Conservation (phyloP, 2,113 vertebrate genomes). For the Ictalurus punctatus region DNA sequence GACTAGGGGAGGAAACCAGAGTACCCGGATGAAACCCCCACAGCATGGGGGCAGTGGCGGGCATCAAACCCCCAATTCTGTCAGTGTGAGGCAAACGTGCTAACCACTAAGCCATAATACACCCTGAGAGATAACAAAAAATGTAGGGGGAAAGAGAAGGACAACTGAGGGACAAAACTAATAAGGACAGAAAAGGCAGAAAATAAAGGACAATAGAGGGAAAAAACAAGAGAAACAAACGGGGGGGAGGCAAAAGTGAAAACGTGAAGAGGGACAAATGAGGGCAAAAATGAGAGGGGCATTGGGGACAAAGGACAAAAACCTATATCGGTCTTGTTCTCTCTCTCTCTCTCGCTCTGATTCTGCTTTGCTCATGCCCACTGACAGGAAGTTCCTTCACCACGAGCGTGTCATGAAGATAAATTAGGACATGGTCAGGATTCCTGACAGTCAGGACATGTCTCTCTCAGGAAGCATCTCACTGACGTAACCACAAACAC, state of each 20-base stretch:
- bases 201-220: no score
- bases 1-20: no score
- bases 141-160: no score
- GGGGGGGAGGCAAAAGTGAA: not conserved
- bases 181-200: not conserved
- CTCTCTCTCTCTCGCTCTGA: not conserved
- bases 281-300: not conserved
- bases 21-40: no score
- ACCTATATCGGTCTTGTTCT: not conserved
- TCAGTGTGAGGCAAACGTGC: no score
- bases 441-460: not conserved
- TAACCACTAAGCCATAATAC: no score
- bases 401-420: conserved; percentile 42
- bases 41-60: no score
- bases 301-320: not conserved
- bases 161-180: not conserved
- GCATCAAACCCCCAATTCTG: no score
- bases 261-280: not conserved
- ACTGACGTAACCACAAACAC: not conserved
- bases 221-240: not conserved
- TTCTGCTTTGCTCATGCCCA: not conserved
- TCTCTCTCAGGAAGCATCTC: not conserved
- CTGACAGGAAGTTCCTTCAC: conserved; percentile 34
- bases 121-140: no score
- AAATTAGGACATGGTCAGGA: not conserved